These are phyloP conservation scores for Lateolabrax maculatus DNA, from an alignment of 2,797 vertebrate genomes.

Conservation along the genomic window DNA sequence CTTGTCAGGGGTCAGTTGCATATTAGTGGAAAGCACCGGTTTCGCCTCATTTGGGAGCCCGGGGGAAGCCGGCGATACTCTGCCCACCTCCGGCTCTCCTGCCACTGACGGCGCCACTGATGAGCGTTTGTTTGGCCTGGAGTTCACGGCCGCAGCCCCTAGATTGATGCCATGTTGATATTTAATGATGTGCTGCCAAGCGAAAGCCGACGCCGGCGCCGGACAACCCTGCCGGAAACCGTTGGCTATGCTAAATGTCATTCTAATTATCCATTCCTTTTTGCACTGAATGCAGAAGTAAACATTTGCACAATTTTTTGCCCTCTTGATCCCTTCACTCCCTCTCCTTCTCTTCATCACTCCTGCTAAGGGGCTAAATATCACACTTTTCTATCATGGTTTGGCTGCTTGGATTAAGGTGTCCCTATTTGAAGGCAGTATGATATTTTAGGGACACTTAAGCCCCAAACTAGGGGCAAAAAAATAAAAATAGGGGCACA, in stretches of 20 bases:
- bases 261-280: conserved; percentile 81
- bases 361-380: conserved; percentile 30
- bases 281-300: conserved; percentile 71
- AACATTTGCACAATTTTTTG: conserved; percentile 78
- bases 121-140: conserved; percentile 76
- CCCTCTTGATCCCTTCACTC: conserved; percentile 25
- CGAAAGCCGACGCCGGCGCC: conserved; percentile 41
- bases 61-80: conserved; percentile 38
- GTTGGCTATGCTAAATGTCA: conserved; percentile 82
- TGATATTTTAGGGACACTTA: not conserved
- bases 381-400: not conserved
- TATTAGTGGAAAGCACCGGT: conserved; percentile 48
- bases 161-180: conserved; percentile 84
- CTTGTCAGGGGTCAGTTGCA: conserved; percentile 68
- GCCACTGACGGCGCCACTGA: conserved; percentile 63
- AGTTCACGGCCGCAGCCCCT: conserved; percentile 70
- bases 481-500: not conserved
- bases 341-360: conserved; percentile 4
- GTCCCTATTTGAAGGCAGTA: not conserved
- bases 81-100: conserved; percentile 55
- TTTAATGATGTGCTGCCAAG: conserved; percentile 84
- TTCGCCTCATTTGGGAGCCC: conserved; percentile 71
- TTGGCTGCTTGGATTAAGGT: not conserved
- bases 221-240: conserved; percentile 57
- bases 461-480: not conserved